Base-by-base conservation (phyloP, 1,140 invertebrate species). In the Fopius arisanus region DNA sequence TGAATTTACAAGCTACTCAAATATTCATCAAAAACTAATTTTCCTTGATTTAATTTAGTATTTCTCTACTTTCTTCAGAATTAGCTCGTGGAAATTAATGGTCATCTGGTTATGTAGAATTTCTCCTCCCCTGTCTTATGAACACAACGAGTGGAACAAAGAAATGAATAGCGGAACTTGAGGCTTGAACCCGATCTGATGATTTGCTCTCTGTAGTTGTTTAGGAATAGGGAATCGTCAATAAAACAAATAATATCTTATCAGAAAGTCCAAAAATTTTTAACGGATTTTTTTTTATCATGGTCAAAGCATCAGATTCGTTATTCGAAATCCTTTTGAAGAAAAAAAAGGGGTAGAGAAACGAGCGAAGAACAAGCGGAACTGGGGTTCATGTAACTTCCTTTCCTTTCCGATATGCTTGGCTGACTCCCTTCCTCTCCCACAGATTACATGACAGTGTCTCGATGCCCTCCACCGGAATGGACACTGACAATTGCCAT, bases 381-480 rank as follows among this genome's bases (percentile, higher is more conserved):
- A 86, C 83, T 86, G 80, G 81, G 84, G 81, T 86, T 84, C 80
- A 83, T 82, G 80, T 83, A 83, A 82, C 83, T 84, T 86, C 84
- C 84, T 84, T 86, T 86, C 79, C 82, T 86, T 84, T 80, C 54
- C 81, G 84, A 86, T 78, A 86, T 84, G 84, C 83, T 80, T 84
- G 75, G 83, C 76, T 86, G 81, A 73, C 70, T 82, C 69, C 73
- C 80, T 81, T 83, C 80, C 83, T 86, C 84, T 86, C 84, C 81
- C 84, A 86, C 82, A 86, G 81, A 74, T 77, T 81, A 77, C 77
- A 79, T 72, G 78, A 78, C 72, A 69, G 70, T 12, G 73, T 67
- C 65, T 37, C 62, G 65, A 67, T 28, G 23, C 43, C 26, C 41
- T 65, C 68, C 68, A 68, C 28, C 37, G 67, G 68, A 70, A 66